Evolutionary conservation across 2,113 vertebrate species (phyloP), one percentile per base, ranked within the genome.

Genomic region (Otis tarda): DNA sequence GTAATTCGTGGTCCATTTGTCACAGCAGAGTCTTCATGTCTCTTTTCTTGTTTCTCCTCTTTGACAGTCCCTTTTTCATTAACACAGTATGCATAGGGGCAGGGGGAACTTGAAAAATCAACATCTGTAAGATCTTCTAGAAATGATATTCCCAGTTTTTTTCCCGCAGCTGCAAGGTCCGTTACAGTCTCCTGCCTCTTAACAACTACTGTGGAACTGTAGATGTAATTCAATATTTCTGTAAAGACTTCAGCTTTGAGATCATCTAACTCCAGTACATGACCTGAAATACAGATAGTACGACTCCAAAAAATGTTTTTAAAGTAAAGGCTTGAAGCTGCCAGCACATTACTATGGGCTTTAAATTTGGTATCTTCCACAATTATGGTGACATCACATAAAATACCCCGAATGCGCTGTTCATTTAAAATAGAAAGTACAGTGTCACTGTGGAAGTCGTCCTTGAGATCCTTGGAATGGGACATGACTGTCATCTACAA

Each of bases 321-420:
- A 88, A 99, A 99, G 97, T 99, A 99, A 77, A 99, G 98, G 75
- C 99, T 99, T 69, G 99, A 99, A 79, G 99, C 99, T 76, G 99
- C 99, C 97, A 99, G 97, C 83, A 99, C 98, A 96, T 99, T 99
- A 95, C 98, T 99, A 91, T 99, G 99, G 69, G 99, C 99, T 95
- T 98, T 99, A 96, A 99, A 99, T 96, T 99, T 99, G 74, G 99
- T 99, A 78, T 99, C 99, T 95, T 99, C 99, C 95, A 99, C 99
- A 28, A 99, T 99, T 71, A 99, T 99, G 64, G 99, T 99, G 77
- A 99, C 99, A 82, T 99, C 99, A 31, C 99, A 99, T 92, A 99
- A 98, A 92, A 99, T 98, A 82, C 99, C 99, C 67, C 98, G 98
- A 43, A 98, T 99, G 57, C 99, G 99, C 92, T 99, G 99, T 93